Evolutionary conservation across 2,797 vertebrate species (phyloP).

Genomic region (Fratercula arctica): DNA sequence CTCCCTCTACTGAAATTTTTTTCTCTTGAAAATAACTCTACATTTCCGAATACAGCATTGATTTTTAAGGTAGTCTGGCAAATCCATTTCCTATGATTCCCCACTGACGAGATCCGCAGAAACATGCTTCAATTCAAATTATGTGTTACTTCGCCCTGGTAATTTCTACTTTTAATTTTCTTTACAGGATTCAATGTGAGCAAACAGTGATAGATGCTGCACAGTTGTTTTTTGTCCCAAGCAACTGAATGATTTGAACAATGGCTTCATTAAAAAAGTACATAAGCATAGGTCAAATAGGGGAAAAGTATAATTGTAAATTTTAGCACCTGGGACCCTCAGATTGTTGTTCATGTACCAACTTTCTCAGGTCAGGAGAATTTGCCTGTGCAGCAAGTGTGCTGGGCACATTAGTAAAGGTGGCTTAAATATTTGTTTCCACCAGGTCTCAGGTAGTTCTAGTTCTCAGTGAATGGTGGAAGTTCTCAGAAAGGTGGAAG

Average conservation of each 20-base stretch:
- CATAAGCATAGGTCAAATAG: neutral
- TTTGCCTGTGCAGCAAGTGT: neutral
- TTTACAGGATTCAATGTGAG: neutral
- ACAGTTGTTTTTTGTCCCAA: neutral
- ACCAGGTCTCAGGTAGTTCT: neutral
- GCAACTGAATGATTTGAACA: neutral
- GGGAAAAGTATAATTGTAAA: neutral
- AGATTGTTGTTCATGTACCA: neutral
- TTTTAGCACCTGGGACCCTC: neutral
- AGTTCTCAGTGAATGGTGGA: neutral
- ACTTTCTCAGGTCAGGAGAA: neutral
- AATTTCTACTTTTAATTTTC: conserved; percentile 8
- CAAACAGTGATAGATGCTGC: neutral
- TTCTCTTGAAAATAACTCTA: neutral
- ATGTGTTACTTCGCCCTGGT: neutral
- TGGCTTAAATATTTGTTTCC: neutral
- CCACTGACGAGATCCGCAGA: neutral
- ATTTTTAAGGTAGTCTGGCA: conserved; percentile 49
- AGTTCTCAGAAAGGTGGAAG: too few species aligned
- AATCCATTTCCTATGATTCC: neutral
- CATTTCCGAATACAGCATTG: neutral
- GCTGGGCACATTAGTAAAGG: neutral
- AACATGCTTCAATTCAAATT: neutral
- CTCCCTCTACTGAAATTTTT: conserved; percentile 72
- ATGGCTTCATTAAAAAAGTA: neutral